Percentiles rank a stretch among this genome's conserved stretches.
Evolutionary conservation across 2,797 vertebrate species (phyloP).

Genomic region (Arvicola amphibius): DNA sequence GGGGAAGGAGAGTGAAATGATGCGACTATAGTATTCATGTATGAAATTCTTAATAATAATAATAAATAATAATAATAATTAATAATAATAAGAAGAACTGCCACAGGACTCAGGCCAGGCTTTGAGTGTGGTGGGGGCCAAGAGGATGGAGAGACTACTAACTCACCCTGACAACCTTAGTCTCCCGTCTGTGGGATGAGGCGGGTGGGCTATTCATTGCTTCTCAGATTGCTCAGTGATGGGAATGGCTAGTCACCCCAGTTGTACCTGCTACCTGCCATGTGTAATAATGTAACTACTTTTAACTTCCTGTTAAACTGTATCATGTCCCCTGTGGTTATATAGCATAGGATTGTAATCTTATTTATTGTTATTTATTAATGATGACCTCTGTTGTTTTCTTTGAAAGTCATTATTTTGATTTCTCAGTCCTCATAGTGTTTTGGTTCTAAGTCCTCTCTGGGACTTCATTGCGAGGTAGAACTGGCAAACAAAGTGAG

Average conservation of each 20-base stretch:
- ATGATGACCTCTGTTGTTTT: not conserved
- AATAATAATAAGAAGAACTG: not conserved
- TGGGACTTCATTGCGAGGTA: not conserved
- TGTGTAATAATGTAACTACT: not conserved
- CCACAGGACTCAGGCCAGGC: not conserved
- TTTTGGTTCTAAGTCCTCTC: constrained; percentile 1
- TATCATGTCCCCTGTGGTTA: not conserved
- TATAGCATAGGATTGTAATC: not conserved
- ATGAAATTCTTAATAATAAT: not conserved
- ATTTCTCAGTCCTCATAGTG: not conserved
- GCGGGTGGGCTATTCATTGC: not conserved
- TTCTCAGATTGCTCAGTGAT: not conserved
- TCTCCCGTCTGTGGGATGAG: not conserved
- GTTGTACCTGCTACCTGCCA: not conserved
- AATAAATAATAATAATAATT: too few relatives aligned
- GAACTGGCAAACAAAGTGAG: not conserved
- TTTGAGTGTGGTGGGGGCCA: not conserved
- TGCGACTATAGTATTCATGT: not conserved
- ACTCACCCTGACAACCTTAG: not conserved
- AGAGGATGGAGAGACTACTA: not conserved
- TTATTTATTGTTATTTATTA: not conserved
- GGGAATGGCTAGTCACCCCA: not conserved
- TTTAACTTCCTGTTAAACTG: not conserved
- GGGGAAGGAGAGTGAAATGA: not conserved
- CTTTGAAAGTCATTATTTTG: constrained; percentile 3